Percentiles rank a stretch among this genome's conserved stretches.
These are phyloP conservation scores for Oryzias sinensis DNA, from an alignment of 2,797 vertebrate species.

Conservation along the genomic window DNA sequence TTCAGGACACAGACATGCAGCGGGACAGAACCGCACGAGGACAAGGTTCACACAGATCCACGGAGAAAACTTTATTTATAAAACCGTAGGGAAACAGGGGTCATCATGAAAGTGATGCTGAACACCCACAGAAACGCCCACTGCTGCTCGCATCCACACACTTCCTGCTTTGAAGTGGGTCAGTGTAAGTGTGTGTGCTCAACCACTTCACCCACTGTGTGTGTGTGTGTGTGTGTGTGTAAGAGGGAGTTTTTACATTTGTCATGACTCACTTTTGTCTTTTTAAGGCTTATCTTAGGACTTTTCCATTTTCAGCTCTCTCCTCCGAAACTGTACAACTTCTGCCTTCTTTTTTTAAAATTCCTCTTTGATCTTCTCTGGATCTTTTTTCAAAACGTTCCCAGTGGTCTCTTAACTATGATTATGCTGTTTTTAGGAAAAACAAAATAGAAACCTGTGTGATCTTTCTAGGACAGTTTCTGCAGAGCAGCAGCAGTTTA, in stretches of 20 bases:
- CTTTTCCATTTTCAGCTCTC: too few species aligned
- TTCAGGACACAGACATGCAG: not conserved
- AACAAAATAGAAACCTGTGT: too few species aligned
- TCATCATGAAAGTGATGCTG: conserved; percentile 57
- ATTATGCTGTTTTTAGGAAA: too few species aligned
- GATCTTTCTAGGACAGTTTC: too few species aligned
- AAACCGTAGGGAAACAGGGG: conserved; percentile 26
- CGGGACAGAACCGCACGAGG: not conserved
- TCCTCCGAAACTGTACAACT: too few species aligned
- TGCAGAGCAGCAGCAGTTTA: too few species aligned
- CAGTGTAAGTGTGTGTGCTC: conserved; percentile 51
- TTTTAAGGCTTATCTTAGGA: too few species aligned
- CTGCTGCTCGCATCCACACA: not conserved
- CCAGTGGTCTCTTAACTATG: too few species aligned
- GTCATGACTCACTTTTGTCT: not conserved
- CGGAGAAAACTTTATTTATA: conserved; percentile 49
- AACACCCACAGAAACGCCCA: conserved; percentile 43
- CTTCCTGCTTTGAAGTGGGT: conserved; percentile 36
- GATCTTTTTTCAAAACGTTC: too few species aligned
- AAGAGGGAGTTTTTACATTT: conserved; percentile 11
- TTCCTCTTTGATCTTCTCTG: too few species aligned
- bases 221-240: conserved; percentile 8
- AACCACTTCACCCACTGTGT: conserved; percentile 15
- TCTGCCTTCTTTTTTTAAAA: too few species aligned
- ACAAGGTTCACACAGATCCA: conserved; percentile 2